Base-by-base conservation (phyloP, 1,140 invertebrate genomes). In the Dolichoris vasculosae region DNA sequence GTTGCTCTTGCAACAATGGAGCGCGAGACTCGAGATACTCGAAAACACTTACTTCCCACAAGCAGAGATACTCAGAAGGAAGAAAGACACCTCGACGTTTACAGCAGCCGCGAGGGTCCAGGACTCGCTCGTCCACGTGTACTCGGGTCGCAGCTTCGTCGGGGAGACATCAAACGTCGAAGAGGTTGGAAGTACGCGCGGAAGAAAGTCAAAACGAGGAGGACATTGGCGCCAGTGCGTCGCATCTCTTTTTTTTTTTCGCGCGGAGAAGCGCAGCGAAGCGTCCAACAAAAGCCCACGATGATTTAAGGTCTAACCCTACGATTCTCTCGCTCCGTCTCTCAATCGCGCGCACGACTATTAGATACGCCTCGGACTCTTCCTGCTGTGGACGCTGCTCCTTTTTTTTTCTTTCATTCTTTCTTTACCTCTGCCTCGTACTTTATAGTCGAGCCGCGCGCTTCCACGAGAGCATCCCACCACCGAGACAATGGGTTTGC, bases 241-340 rank as follows among this genome's bases (percentile, higher is more conserved):
- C 64, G 35, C 73, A 67, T 51, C 71, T 78, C 64, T 64, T 88
- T 64, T 89, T 88, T 64, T 89, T 85, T 76, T 84, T 87, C 86
- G 67, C 86, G 67, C 84, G 83, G 51, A 86, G 88, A 86, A 35
- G 86, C 89, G 89, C 88, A 89, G 86, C 79, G 80, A 20, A 63
- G 79, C 64, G 30, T 55, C 48, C 69, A 87, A 85, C 86, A 85
- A 88, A 88, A 89, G 86, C 43, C 69, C 67, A 82, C 86, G 81
- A 88, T 91, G 90, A 91, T 91, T 91, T 91, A 92, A 90, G 89
- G 89, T 88, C 89, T 88, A 91, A 89, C 89, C 87, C 88, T 89
- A 87, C 88, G 86, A 86, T 82, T 88, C 87, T 82, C 86, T 86
- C 83, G 11, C 30, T 63, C 30, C 3, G 20, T 30, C 71, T 46